Percentiles rank a stretch among this genome's conserved stretches.
Conservation (phyloP, 2,113 vertebrate genomes). For the Lanius collurio region DNA sequence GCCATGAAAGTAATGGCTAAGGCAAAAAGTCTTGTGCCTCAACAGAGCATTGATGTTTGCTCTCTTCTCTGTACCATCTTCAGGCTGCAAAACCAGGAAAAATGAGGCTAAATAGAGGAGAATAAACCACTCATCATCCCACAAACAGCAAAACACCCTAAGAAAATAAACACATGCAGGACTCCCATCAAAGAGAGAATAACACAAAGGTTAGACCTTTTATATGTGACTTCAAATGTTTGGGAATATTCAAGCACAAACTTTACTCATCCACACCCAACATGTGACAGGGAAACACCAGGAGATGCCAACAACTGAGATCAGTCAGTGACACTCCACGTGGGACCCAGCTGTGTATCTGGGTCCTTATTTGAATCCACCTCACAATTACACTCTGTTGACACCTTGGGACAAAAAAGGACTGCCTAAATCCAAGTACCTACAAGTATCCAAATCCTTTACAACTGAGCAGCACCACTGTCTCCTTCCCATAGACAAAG, state of each 20-base stretch:
- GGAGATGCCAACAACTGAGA: background rate
- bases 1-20: rapidly evolving
- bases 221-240: background rate
- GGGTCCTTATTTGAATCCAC: background rate
- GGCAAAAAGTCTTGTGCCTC: background rate
- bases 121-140: background rate
- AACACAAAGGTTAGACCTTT: background rate
- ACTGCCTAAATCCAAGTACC: background rate
- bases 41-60: rapidly evolving
- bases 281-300: background rate
- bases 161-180: background rate
- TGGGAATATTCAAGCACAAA: background rate
- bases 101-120: background rate
- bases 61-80: background rate
- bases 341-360: background rate
- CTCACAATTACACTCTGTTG: background rate
- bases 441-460: background rate
- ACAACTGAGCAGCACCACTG: background rate
- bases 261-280: background rate
- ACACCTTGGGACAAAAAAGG: background rate
- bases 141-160: background rate
- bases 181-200: background rate
- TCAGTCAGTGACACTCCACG: rapidly evolving
- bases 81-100: background rate
- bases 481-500: background rate